Evolutionary conservation across 37 sponge, comb jelly and placozoan species (phyloP).

Genomic region (Petrosia ficiformis): DNA sequence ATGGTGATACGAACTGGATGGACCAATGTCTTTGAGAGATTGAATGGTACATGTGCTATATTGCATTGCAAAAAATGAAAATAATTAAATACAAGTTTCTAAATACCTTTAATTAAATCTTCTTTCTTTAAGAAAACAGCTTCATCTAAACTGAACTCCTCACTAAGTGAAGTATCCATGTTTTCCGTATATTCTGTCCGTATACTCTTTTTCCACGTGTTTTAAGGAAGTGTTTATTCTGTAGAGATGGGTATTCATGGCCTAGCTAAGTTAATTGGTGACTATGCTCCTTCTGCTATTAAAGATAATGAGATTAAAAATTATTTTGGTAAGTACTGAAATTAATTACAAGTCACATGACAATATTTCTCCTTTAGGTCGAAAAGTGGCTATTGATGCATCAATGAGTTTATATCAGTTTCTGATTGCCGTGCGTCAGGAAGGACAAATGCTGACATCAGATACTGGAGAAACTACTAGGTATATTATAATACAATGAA

Average conservation of each 20-base stretch:
- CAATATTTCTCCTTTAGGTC: conserved; percentile 45
- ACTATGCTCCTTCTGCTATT: conserved; percentile 90
- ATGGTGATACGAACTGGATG: not conserved
- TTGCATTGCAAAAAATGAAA: no score
- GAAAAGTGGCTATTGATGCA: conserved; percentile 98
- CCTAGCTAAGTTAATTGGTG: conserved; percentile 86
- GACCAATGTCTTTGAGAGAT: no score
- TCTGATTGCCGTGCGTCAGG: conserved; percentile 91
- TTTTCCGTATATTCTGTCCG: not conserved
- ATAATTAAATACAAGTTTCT: no score
- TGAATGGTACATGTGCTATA: no score
- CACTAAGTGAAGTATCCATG: not conserved
- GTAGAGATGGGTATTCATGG: conserved; percentile 97
- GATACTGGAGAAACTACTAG: conserved; percentile 95
- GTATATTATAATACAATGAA: conserved; percentile 4
- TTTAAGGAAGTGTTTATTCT: no score
- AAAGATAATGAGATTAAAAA: conserved; percentile 91
- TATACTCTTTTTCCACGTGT: not conserved
- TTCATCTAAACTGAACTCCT: not conserved
- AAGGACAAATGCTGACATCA: conserved; percentile 80
- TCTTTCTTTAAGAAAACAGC: not conserved
- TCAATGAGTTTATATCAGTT: conserved; percentile 99
- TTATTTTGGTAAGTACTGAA: conserved; percentile 71
- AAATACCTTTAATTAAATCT: no score
- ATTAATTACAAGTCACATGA: not conserved